Base-by-base conservation (phyloP, 2,888 invertebrate genomes). In the Clistopyga incitator region DNA sequence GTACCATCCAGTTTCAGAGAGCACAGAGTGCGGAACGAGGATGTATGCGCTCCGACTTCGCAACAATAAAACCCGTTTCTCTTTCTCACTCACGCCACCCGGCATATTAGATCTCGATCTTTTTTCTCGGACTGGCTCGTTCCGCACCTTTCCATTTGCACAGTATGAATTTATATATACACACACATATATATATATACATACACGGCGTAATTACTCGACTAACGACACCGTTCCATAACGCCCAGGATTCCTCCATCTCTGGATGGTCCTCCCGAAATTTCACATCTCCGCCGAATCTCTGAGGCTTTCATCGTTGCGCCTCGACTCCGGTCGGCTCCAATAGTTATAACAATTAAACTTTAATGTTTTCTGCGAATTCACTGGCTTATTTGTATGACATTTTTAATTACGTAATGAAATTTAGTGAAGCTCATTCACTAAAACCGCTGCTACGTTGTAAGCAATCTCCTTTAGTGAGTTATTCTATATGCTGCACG, bases 11-110 rank as follows among this genome's bases (percentile, higher is more conserved):
- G 13, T 20, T 25, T 11, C 59, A 67, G 47, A 42, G 42, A 25
- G 72, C 45, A 59, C 72, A 59, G 34, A 56, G 72, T 56, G 59
- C 56, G 15, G 25, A 76, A 76, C 70, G 76, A 71, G 76, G 81
- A 81, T 76, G 70, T 77, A 77, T 76, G 81, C 72, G 70, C 52
- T 45, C n/a, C 42, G 50, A 78, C 34, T 59, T 70, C 20, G 65
- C 77, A 77, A 81, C 77, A 81, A 81, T 81, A 81, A 81, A 81
- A 81, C 81, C 67, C 77, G 81, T 81, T 81, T 81, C 70, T 70
- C 68, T 61, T 70, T 78, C 78, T 78, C 68, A 2, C 64, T 72
- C 65, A 34, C 45, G 25, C 54, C 65, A 77, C 71, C 59, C 77
- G 29, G 50, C 76, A 59, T 72, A 81, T 77, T 77, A 74, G 72